Evolutionary conservation across 2,888 invertebrate species (phyloP).

Genomic region (Crocallis elinguaria): DNA sequence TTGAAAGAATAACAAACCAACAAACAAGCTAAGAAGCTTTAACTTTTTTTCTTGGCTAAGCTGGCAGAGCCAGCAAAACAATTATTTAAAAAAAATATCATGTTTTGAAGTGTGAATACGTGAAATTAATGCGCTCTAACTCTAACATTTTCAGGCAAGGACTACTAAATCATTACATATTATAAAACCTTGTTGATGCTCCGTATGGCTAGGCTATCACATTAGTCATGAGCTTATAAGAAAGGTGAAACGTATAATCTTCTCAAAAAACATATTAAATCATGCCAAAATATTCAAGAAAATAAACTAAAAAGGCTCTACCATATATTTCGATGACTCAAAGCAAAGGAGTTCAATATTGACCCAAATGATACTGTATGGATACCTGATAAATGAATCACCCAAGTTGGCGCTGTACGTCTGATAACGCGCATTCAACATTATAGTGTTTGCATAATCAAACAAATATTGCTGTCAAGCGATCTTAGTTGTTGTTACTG

Average conservation of each 20-base stretch:
- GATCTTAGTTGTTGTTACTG: not conserved
- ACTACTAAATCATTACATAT: too few species aligned
- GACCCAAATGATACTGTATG: slow-evolving; percentile 58
- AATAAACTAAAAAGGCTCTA: slow-evolving; percentile 39
- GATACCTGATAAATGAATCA: slow-evolving; percentile 59
- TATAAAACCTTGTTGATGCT: too few species aligned
- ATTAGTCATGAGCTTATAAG: too few species aligned
- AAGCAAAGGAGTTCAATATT: slow-evolving; percentile 45
- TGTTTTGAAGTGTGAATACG: too few species aligned
- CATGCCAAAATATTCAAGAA: not conserved
- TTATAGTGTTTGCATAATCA: slow-evolving; percentile 15
- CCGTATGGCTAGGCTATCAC: too few species aligned
- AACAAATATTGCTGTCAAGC: slow-evolving; percentile 14
- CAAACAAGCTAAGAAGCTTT: too few species aligned
- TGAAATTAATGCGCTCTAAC: too few species aligned
- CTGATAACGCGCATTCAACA: slow-evolving; percentile 21
- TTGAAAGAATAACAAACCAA: too few species aligned
- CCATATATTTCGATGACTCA: slow-evolving; percentile 54
- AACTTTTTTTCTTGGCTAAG: too few species aligned
- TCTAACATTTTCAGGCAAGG: too few species aligned
- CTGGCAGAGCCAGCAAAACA: too few species aligned
- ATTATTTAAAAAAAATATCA: too few species aligned
- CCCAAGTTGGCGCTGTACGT: slow-evolving; percentile 27
- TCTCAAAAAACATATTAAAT: slow-evolving; percentile 1
- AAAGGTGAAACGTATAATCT: not conserved